These are phyloP conservation scores for Entomobrya proxima DNA, from an alignment of 2,888 invertebrate genomes.

Conservation along the genomic window DNA sequence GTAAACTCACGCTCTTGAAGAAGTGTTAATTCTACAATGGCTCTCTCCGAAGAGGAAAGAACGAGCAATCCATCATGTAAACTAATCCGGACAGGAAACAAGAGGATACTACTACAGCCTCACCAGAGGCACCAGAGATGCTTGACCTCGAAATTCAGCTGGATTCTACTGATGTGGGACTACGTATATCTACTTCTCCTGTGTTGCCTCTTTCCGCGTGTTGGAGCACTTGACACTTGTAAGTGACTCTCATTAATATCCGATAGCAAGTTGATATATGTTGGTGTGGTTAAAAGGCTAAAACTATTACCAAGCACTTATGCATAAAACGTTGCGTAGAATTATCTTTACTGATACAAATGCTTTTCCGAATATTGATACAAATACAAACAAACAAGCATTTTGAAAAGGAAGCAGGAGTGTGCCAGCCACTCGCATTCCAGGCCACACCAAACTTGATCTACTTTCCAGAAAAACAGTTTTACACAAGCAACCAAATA, in stretches of 20 bases:
- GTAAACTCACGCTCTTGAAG: constrained; percentile 7
- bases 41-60: constrained; percentile 43
- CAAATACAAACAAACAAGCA: neutral
- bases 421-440: constrained; percentile 12
- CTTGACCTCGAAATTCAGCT: constrained; percentile 54
- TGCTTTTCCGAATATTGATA: neutral
- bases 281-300: constrained; percentile 47
- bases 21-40: constrained; percentile 36
- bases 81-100: constrained; percentile 61
- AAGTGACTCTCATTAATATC: constrained; percentile 56
- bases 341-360: neutral
- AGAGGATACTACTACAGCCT: constrained; percentile 30
- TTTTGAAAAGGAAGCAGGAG: constrained; percentile 1
- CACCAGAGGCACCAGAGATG: constrained; percentile 20
- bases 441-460: neutral
- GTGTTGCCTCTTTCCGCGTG: constrained; percentile 9
- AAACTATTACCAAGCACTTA: constrained; percentile 33
- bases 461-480: neutral
- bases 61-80: constrained; percentile 56
- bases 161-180: constrained; percentile 11
- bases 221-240: constrained; percentile 62
- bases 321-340: neutral
- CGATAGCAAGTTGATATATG: constrained; percentile 41
- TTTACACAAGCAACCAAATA: neutral
- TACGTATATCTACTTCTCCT: neutral